A percentile compares a stretch with the other conserved stretches of the same genome.
Conservation (phyloP, 2,797 vertebrate species). For the Chaenodraco wilsoni region DNA sequence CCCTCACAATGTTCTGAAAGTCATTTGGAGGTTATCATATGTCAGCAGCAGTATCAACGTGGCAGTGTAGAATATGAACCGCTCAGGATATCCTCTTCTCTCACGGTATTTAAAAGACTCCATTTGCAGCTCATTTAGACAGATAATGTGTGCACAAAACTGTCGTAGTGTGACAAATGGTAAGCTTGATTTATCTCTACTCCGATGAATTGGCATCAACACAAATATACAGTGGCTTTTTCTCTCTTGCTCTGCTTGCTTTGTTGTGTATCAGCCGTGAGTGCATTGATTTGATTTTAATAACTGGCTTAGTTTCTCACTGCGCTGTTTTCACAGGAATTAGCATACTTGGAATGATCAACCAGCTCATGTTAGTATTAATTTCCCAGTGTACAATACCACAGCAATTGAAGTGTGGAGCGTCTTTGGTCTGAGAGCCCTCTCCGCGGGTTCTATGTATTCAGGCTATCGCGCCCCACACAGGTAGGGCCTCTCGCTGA, state of each 20-base stretch:
- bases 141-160: constrained; percentile 21
- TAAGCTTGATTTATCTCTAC: constrained; percentile 20
- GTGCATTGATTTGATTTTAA: constrained; percentile 56
- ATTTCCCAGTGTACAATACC: constrained; percentile 46
- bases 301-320: constrained; percentile 51
- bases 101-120: constrained; percentile 57
- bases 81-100: constrained; percentile 35
- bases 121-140: constrained; percentile 39
- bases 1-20: constrained; percentile 54
- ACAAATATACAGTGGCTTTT: background rate
- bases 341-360: constrained; percentile 37
- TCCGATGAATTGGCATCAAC: constrained; percentile 24
- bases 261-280: constrained; percentile 30
- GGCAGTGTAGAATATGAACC: constrained; percentile 34
- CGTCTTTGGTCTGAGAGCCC: constrained; percentile 65
- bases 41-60: constrained; percentile 43
- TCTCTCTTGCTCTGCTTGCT: constrained; percentile 20
- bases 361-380: constrained; percentile 46
- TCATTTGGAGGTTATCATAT: constrained; percentile 47
- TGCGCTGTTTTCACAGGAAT: constrained; percentile 47
- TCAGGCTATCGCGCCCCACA: constrained; percentile 68
- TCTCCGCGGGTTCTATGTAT: constrained; percentile 59
- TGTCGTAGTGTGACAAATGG: constrained; percentile 36
- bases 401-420: constrained; percentile 55
- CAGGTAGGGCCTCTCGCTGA: constrained; percentile 67